Evolutionary conservation across 2,113 vertebrate genomes (phyloP).

Genomic region (Ahaetulla prasina): DNA sequence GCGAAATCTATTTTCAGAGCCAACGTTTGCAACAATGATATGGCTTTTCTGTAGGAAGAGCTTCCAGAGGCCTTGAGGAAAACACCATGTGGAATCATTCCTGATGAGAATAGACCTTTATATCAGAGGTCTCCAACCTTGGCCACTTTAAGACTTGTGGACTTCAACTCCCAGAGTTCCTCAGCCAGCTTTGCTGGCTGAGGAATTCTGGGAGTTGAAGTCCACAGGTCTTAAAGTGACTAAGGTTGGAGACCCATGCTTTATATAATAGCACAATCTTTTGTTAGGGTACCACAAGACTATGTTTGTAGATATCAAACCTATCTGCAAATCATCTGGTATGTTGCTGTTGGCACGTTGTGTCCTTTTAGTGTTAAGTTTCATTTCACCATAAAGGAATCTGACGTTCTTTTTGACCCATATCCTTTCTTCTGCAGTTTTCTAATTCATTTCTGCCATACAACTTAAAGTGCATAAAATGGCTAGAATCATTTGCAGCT

Average conservation of each 20-base stretch:
- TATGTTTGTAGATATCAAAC: neutral
- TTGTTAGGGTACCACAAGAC: neutral
- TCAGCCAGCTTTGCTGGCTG: too few relatives aligned
- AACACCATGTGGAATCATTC: neutral
- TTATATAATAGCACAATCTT: neutral
- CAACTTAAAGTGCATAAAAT: neutral
- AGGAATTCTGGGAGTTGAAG: too few relatives aligned
- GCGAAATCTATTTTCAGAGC: slow-evolving; percentile 8
- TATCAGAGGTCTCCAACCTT: too few relatives aligned
- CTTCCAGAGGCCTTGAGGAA: slow-evolving; percentile 45
- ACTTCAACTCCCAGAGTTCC: too few relatives aligned
- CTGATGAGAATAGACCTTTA: neutral
- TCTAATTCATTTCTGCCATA: neutral
- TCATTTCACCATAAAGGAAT: neutral
- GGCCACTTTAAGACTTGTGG: too few relatives aligned
- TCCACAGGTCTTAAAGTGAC: too few relatives aligned
- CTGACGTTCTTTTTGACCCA: neutral
- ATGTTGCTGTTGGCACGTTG: neutral
- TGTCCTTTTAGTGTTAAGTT: slow-evolving; percentile 4
- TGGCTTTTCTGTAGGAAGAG: slow-evolving; percentile 37
- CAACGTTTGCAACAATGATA: slow-evolving; percentile 1
- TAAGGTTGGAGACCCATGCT: too few relatives aligned
- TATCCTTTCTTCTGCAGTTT: neutral
- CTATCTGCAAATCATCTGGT: neutral
- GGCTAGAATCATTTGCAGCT: neutral